Evolutionary conservation across 1,140 invertebrate species (phyloP), one percentile per base, ranked within the genome.

Genomic region (Telenomus remus): DNA sequence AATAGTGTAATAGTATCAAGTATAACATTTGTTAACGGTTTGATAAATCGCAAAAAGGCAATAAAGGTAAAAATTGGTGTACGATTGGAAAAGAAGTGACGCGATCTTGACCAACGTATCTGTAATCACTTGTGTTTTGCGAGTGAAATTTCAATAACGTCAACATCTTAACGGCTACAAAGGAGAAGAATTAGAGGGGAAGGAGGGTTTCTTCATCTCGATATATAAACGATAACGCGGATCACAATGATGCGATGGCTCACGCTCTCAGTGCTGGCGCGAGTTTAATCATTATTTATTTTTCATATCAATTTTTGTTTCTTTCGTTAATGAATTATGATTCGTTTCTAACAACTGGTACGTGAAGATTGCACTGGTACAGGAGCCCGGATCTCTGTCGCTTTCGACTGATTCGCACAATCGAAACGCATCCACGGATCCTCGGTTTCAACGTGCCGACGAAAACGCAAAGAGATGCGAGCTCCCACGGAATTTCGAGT

Each of bases 161-260:
- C 84, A 88, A 87, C 86, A 88, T 84, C 83, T 88, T 88, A 86
- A 83, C 72, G 69, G 79, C 82, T 85, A 86, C 81, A 78, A 80
- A 80, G 77, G 81, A 79, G 80, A 80, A 83, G 77, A 80, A 82
- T 80, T 56, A 14, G 43, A n/a, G n/a, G n/a, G 43, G 13, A 9
- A 39, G 37, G 37, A 39, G 37, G 37, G 37, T n/a, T 10, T 39
- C 77, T n/a, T n/a, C n/a, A n/a, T n/a, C n/a, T 75, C 79, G 79
- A 84, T 86, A 86, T 82, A 87, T 68, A 79, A 87, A 86, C 84
- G 81, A 87, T 87, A 86, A 87, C 85, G 84, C 84, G 81, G 82
- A 87, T 86, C 86, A 85, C 85, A 85, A 87, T 87, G 81, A 85
- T 83, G 84, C 82, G 82, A 86, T 85, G 82, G 75, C 63, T 79